Percentiles rank a stretch among this genome's conserved stretches.
Conservation (phyloP, 2,113 vertebrate species). For the Puffinus mauretanicus region DNA sequence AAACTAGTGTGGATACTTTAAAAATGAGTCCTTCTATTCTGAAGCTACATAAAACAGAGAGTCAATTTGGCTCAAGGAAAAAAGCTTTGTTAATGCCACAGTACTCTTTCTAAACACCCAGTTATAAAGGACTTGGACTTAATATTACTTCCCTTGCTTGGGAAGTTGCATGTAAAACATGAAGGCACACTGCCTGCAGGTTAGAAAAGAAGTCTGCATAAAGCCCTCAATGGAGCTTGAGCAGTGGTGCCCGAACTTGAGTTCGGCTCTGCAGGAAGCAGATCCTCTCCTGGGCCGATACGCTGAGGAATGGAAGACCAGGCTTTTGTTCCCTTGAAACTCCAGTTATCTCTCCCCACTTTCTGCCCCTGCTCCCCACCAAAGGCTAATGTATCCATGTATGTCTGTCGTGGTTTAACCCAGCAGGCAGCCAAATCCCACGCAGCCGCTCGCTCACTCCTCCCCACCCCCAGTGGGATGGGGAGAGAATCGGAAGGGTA, state of each 20-base stretch:
- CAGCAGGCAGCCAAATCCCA: no score
- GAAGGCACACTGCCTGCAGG: fast-evolving
- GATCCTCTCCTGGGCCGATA: background rate
- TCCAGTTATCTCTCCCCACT: background rate
- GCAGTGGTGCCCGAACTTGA: background rate
- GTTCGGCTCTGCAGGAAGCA: background rate
- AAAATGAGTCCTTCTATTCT: background rate
- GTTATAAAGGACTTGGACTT: background rate
- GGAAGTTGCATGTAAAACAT: background rate
- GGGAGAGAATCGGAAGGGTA: no score
- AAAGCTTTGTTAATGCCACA: background rate
- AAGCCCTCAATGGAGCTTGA: background rate
- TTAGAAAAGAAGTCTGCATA: fast-evolving
- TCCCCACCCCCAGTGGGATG: no score
- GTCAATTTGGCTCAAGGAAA: background rate
- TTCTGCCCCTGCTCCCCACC: background rate
- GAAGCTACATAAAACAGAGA: background rate
- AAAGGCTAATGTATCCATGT: no score
- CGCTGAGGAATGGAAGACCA: no score
- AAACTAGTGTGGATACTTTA: background rate
- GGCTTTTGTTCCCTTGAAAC: background rate
- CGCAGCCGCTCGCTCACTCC: no score
- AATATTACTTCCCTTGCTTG: background rate
- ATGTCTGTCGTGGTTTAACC: no score
- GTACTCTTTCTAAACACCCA: background rate